A percentile compares a stretch with the other conserved stretches of the same genome.
Evolutionary conservation across 37 sponge, comb jelly and placozoan species (phyloP).

Genomic region (Oopsacas minuta): DNA sequence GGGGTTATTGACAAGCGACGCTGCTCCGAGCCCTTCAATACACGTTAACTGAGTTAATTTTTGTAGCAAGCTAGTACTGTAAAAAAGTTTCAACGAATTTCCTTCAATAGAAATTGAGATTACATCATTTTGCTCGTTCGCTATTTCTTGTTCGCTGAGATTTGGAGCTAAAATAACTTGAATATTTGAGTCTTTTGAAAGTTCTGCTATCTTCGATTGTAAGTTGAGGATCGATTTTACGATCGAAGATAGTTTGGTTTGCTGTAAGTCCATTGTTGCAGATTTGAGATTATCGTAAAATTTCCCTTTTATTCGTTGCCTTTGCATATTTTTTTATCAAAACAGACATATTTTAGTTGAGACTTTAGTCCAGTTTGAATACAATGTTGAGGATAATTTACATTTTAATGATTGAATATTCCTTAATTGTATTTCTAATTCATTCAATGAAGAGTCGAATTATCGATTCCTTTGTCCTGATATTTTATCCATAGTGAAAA

Average conservation of each 20-base stretch:
- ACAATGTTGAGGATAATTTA: too few species aligned
- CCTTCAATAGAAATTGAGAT: background rate
- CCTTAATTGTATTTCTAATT: too few species aligned
- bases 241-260: background rate
- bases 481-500: too few species aligned
- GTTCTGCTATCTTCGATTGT: background rate
- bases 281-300: background rate
- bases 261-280: background rate
- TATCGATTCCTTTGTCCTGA: too few species aligned
- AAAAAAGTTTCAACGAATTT: background rate
- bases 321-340: too few species aligned
- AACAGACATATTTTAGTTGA: too few species aligned
- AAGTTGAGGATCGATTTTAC: background rate
- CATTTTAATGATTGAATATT: too few species aligned
- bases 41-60: background rate
- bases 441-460: too few species aligned
- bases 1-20: background rate
- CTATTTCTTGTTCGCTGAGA: background rate
- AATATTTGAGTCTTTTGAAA: constrained; percentile 7
- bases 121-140: background rate
- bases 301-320: background rate
- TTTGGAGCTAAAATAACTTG: background rate
- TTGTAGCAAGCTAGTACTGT: background rate
- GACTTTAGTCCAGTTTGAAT: too few species aligned
- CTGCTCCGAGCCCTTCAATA: background rate